A percentile compares a stretch with the other conserved stretches of the same genome.
Evolutionary conservation across 2,797 vertebrate genomes (phyloP).

Genomic region (Lacerta viridis): DNA sequence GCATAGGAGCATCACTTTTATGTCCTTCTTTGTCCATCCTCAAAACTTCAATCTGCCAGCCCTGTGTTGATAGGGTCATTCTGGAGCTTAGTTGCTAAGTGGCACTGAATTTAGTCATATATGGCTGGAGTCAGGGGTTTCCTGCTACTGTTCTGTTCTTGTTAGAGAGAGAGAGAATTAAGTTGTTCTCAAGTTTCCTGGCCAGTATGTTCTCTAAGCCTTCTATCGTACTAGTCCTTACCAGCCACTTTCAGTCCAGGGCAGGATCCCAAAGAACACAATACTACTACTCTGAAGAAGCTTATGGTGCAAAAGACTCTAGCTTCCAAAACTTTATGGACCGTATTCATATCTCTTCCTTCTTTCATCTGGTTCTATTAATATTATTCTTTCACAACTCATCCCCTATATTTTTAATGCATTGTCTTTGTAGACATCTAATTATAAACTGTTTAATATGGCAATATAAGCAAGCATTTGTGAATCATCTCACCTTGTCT

Average conservation of each 20-base stretch:
- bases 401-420: neutral
- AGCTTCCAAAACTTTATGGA: neutral
- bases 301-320: too few species aligned
- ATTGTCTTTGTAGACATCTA: neutral
- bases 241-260: neutral
- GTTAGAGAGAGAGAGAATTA: neutral
- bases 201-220: neutral
- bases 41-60: neutral
- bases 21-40: neutral
- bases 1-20: neutral
- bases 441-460: neutral
- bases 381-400: neutral
- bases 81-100: neutral
- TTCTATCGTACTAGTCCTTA: neutral
- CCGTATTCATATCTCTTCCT: neutral
- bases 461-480: neutral
- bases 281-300: neutral
- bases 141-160: neutral
- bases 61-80: neutral
- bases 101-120: neutral
- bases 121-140: neutral
- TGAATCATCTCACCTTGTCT: conserved; percentile 84
- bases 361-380: neutral
- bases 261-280: neutral
- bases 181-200: neutral